phyloP scores from a whole-genome alignment of 2,797 vertebrate genomes.

The Gallirallus australis region DNA sequence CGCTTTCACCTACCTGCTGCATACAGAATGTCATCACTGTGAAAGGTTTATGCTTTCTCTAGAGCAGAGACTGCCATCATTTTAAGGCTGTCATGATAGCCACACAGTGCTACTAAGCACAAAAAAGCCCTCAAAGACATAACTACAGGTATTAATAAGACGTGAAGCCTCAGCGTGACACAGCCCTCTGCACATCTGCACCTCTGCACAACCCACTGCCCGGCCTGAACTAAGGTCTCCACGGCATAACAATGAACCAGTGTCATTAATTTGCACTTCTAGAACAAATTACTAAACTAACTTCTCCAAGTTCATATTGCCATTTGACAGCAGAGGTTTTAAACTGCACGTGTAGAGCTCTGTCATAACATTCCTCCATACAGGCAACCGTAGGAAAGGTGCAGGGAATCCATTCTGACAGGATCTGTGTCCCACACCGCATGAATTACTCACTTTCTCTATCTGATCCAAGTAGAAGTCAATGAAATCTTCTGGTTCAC shows the following conservation, averaged over 20 bases:
- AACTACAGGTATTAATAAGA: not conserved
- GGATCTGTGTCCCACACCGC: not conserved
- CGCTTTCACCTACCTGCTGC: not conserved
- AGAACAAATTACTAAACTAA: not conserved
- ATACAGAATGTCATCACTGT: not conserved
- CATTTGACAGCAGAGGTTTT: not conserved
- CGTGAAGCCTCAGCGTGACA: not conserved
- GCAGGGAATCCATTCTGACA: rapidly evolving
- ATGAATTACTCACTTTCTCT: slow-evolving; percentile 34
- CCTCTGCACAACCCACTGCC: not conserved
- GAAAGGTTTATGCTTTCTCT: not conserved
- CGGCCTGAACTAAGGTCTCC: not conserved
- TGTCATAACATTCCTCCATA: not conserved
- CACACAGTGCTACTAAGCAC: not conserved
- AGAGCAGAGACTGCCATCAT: not conserved
- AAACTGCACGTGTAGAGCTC: not conserved
- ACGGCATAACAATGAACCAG: not conserved
- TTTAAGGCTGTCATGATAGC: not conserved
- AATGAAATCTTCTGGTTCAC: slow-evolving; percentile 44
- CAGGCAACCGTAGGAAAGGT: not conserved
- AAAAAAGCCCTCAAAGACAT: not conserved
- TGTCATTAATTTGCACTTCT: not conserved
- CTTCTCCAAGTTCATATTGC: not conserved
- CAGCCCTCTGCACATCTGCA: not conserved
- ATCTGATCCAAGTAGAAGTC: slow-evolving; percentile 54